Base-by-base conservation (phyloP, 2,113 vertebrate genomes). In the Hymenochirus boettgeri region DNA sequence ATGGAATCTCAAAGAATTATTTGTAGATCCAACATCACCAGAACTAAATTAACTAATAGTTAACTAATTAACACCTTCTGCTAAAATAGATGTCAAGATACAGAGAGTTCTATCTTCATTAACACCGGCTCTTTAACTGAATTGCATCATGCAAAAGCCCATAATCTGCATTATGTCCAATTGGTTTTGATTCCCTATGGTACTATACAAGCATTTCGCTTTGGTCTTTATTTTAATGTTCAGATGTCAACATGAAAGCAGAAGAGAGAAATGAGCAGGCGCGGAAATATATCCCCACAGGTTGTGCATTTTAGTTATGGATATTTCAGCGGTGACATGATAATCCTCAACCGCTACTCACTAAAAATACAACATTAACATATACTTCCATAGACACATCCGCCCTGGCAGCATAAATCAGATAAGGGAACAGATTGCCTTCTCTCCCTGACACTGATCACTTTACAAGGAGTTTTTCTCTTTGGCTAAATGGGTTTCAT, bases 311-410 rank as follows among this genome's bases (percentile, higher is more conserved):
- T 22, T 57, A 18, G 31, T 57, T 35, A 42, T 35, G 13, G 31
- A 37, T 39, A 29, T 25, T 61, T 50, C n/a, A 19, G 12, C 13
- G 27, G 29, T 51, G 60, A 37, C 60, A 51, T 5, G 46, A 62
- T 51, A 31, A 62, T 35, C 27, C 47, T 18, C 19, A 51, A 51
- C 33, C 7, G 21, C 31, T 61, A 35, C 25, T 27, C 19, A 46
- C 46, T 51, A 50, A 50, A 51, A 51, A 51, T 51, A 62, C 47
- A 51, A 35, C 15, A 31, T 51, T 21, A 7, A 25, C 12, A 47
- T 25, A 50, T 24, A 61, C 1, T 35, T 3, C 33, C 33, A 35
- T 11, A 35, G 33, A 35, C 33, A 12, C 29, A 29, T 29, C n/a
- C 18, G 13, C 11, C 2, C n/a, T 46, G 8, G 17, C 7, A 2